Base-by-base conservation (phyloP, 2,888 invertebrate genomes). In the Drosophila ustulata region DNA sequence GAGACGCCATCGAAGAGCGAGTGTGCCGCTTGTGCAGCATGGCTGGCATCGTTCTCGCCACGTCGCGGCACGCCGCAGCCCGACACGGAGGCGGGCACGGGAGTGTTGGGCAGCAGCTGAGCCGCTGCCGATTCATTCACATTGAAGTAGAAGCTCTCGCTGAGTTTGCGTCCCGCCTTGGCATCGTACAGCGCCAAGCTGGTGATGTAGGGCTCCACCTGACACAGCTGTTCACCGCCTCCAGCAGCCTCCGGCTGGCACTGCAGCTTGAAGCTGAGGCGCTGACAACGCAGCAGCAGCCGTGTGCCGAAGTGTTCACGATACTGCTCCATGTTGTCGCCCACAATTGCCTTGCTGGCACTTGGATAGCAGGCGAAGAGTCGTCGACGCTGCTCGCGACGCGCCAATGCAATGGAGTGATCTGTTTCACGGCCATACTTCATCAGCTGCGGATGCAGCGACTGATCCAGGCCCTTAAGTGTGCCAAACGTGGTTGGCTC, bases 131-230 rank as follows among this genome's bases (percentile, higher is more conserved):
- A 94, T 89, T 96, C 95, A 93, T 97, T 97, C 13, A 97, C 93
- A 91, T 97, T 97, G 89, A 97, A 97, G 92, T 97, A 96, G 93
- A 98, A 98, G 93, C 97, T 98, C 92, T 98, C 98, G 2, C 98
- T 97, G 74, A 99, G 93, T 93, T 98, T 98, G 89, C 95, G 94
- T 39, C 96, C 96, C 78, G 95, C 95, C 89, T 96, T 95, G 5
- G 96, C 96, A 93, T 99, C 99, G 92, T 97, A 99, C 45, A 99
- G 93, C 63, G 97, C 96, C 78, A 99, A 93, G 51, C 96, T 95
- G 23, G 98, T 96, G 90, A 97, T 97, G 93, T 99, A 99, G 0
- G 99, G 99, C 91, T 99, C 99, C 58, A 99, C 90, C 75, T 92
- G 92, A 88, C 95, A 95, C 62, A 96, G 90, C 57, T 95, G 93